Percentiles rank a stretch among this genome's conserved stretches.
Evolutionary conservation across 2,888 invertebrate genomes (phyloP).

Genomic region (Panorpa germanica): DNA sequence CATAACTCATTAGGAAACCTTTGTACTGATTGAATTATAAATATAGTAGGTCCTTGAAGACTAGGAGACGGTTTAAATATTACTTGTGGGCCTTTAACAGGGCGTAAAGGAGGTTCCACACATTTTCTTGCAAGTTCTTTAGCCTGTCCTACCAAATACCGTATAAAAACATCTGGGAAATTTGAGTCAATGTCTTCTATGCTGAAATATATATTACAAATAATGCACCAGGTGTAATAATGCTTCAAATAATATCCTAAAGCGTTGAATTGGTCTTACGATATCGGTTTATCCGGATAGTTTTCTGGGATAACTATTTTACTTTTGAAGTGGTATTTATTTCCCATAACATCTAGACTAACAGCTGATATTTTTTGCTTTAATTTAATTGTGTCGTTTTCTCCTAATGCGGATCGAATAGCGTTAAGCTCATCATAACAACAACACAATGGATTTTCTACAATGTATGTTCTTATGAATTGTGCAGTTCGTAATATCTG

Average conservation of each 20-base stretch:
- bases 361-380: slow-evolving; percentile 45
- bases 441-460: slow-evolving; percentile 49
- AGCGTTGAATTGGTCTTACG: slow-evolving; percentile 20
- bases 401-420: slow-evolving; percentile 30
- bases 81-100: slow-evolving; percentile 28
- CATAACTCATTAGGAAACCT: slow-evolving; percentile 40
- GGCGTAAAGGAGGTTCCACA: slow-evolving; percentile 44
- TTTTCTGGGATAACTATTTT: slow-evolving; percentile 38
- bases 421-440: slow-evolving; percentile 50
- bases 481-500: slow-evolving; percentile 34
- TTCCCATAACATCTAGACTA: slow-evolving; percentile 32
- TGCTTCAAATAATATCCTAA: slow-evolving; percentile 4
- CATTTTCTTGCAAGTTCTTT: slow-evolving; percentile 47
- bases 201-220: slow-evolving; percentile 20
- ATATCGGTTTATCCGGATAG: slow-evolving; percentile 35
- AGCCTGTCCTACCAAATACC: slow-evolving; percentile 42
- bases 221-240: slow-evolving; percentile 7
- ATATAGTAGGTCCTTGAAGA: slow-evolving; percentile 34
- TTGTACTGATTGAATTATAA: slow-evolving; percentile 40
- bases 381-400: slow-evolving; percentile 38
- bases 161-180: slow-evolving; percentile 38
- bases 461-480: slow-evolving; percentile 41
- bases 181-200: slow-evolving; percentile 39
- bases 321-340: slow-evolving; percentile 38
- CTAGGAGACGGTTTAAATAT: slow-evolving; percentile 42